Evolutionary conservation across 2,113 vertebrate genomes (phyloP).

Genomic region (Choloepus hoffmanni): DNA sequence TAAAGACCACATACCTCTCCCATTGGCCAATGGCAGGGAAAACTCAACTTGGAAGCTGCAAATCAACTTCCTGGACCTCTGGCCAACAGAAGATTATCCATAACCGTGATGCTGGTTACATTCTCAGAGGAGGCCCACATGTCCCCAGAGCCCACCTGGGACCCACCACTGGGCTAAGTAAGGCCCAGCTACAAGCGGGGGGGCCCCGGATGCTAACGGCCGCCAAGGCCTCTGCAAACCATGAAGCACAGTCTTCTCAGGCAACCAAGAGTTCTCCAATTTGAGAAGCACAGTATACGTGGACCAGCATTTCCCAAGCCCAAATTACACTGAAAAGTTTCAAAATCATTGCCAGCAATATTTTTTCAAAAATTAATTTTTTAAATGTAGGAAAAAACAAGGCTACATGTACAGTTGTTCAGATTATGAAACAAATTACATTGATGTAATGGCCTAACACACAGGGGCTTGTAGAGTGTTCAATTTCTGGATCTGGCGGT

Average conservation of each 20-base stretch:
- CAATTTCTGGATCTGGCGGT: neutral
- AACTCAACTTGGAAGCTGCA: neutral
- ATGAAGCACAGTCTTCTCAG: neutral
- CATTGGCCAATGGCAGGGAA: neutral
- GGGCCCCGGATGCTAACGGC: rapidly evolving
- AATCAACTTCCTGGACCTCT: neutral
- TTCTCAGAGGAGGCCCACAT: neutral
- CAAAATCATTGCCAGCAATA: neutral
- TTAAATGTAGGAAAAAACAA: neutral
- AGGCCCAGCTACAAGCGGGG: neutral
- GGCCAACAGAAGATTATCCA: neutral
- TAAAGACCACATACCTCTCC: neutral
- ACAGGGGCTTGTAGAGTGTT: neutral
- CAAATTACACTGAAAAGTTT: neutral
- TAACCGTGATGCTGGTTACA: neutral
- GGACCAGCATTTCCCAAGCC: neutral
- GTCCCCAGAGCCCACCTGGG: neutral
- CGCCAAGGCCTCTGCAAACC: neutral
- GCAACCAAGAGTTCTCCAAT: neutral
- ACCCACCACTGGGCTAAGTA: rapidly evolving
- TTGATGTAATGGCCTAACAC: neutral
- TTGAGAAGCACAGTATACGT: too few relatives aligned
- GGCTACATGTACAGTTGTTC: neutral
- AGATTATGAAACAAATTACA: neutral
- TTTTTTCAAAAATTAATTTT: constrained; percentile 11